These are phyloP conservation scores for Syngnathoides biaculeatus DNA, from an alignment of 2,113 vertebrate genomes.

Conservation along the genomic window DNA sequence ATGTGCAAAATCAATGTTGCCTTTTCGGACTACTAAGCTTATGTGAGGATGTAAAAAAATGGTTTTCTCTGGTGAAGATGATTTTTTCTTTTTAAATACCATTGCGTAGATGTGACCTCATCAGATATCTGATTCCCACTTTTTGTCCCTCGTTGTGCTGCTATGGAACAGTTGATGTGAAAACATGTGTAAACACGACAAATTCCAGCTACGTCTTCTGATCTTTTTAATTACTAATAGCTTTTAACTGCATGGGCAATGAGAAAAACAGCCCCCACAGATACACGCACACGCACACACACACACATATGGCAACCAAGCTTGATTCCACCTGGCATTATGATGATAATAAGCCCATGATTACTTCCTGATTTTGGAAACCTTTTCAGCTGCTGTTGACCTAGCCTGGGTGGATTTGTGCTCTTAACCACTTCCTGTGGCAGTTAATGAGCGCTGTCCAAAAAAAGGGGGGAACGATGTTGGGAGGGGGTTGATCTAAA, in stretches of 20 bases:
- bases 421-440: conserved; percentile 61
- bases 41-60: background rate
- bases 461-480: conserved; percentile 20
- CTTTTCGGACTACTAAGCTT: background rate
- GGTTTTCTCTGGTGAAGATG: background rate
- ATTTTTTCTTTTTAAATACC: background rate
- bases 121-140: background rate
- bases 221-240: background rate
- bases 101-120: background rate
- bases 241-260: background rate
- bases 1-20: background rate
- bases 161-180: background rate
- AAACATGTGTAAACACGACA: background rate
- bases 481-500: conserved; percentile 20
- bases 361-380: conserved; percentile 63
- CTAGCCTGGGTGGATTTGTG: conserved; percentile 45
- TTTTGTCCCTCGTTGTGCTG: conserved; percentile 2
- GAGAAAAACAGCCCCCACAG: background rate
- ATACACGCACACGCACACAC: background rate
- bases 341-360: conserved; percentile 57
- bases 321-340: conserved; percentile 49
- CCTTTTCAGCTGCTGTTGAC: conserved; percentile 65
- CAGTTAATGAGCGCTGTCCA: conserved; percentile 50
- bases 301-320: conserved; percentile 1
- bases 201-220: background rate